Evolutionary conservation across 2,113 vertebrate genomes (phyloP).

Genomic region (Gymnocephalus cernua): DNA sequence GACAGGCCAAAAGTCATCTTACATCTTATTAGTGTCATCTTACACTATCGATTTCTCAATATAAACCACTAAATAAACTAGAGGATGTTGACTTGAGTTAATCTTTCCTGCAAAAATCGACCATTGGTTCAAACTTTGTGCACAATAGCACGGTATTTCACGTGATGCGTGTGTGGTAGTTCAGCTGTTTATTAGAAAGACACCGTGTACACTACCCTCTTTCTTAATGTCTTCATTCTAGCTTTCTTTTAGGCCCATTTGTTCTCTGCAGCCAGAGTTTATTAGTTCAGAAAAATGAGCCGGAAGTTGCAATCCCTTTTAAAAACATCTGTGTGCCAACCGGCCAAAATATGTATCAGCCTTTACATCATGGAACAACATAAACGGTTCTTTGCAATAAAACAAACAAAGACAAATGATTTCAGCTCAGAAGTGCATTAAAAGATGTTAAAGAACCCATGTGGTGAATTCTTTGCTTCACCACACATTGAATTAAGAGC

Average conservation of each 20-base stretch:
- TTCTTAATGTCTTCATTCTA: background rate
- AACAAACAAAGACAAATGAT: background rate
- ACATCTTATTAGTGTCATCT: background rate
- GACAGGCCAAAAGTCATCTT: background rate
- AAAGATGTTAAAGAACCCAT: background rate
- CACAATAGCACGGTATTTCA: background rate
- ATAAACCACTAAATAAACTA: background rate
- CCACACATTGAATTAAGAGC: background rate
- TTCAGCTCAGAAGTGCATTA: background rate
- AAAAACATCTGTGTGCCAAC: constrained; percentile 6
- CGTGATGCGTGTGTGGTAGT: background rate
- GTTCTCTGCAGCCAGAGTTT: constrained; percentile 8
- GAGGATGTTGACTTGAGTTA: background rate
- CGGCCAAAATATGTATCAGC: background rate
- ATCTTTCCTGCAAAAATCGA: no score
- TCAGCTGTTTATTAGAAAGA: background rate
- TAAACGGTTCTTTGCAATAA: background rate
- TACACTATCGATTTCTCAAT: background rate
- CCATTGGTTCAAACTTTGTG: background rate
- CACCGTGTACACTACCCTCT: background rate
- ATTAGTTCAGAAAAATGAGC: constrained; percentile 14
- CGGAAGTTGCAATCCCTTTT: background rate
- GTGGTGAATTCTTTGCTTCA: background rate
- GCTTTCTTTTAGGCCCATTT: background rate
- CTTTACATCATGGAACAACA: background rate